Evolutionary conservation across 2,797 vertebrate genomes (phyloP).

Genomic region (Eleutherodactylus coqui): DNA sequence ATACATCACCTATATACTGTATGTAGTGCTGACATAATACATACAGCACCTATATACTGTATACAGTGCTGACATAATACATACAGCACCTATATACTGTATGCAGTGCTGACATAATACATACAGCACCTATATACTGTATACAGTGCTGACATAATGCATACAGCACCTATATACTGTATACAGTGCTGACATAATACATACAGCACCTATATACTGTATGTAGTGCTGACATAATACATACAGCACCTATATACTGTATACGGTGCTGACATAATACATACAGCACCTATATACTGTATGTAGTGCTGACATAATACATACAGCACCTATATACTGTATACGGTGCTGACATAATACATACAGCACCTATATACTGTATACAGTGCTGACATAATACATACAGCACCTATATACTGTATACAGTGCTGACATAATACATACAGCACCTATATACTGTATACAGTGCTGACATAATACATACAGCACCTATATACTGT

Average conservation of each 20-base stretch:
- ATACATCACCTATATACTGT: neutral
- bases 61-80: neutral
- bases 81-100: neutral
- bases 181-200: neutral
- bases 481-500: neutral
- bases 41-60: neutral
- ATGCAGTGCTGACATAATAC: neutral
- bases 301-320: neutral
- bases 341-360: neutral
- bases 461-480: neutral
- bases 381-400: neutral
- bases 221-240: neutral
- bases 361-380: neutral
- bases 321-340: neutral
- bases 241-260: neutral
- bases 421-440: neutral
- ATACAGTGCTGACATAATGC: neutral
- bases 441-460: neutral
- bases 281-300: neutral
- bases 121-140: neutral
- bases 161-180: neutral
- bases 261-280: neutral
- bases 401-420: neutral
- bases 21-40: neutral
- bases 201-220: neutral